phyloP scores from a whole-genome alignment of 1,140 invertebrate genomes.

The Calephelis virginiensis region DNA sequence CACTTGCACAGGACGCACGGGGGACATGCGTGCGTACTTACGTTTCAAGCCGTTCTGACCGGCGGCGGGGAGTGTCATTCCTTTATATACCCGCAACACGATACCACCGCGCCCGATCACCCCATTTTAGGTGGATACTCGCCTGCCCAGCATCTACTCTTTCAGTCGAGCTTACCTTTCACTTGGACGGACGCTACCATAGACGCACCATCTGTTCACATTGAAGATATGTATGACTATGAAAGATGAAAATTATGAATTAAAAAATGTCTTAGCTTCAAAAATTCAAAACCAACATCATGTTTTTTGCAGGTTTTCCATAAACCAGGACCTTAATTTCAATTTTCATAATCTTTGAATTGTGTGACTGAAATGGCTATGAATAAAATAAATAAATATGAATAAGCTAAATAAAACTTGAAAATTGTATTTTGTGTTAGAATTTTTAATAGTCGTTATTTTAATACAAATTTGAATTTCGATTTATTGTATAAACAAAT shows the following conservation, averaged over 20 bases:
- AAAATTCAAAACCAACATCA: not conserved
- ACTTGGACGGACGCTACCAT: conserved; percentile 48
- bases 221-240: conserved; percentile 7
- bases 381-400: no score
- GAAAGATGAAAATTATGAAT: not conserved
- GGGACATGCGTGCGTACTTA: conserved; percentile 70
- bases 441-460: no score
- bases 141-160: conserved; percentile 53
- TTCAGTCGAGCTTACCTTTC: conserved; percentile 74
- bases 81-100: conserved; percentile 94
- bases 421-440: no score
- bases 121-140: conserved; percentile 83
- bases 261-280: not conserved
- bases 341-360: no score
- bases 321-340: no score
- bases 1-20: conserved; percentile 52
- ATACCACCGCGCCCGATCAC: conserved; percentile 82
- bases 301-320: not conserved
- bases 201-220: conserved; percentile 20
- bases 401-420: no score
- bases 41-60: conserved; percentile 96
- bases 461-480: no score
- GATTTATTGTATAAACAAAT: no score
- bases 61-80: conserved; percentile 81
- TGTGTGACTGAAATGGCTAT: no score